Percentiles rank a stretch among this genome's conserved stretches.
These are phyloP conservation scores for Papilio helenus DNA, from an alignment of 1,140 invertebrate species.

Conservation along the genomic window DNA sequence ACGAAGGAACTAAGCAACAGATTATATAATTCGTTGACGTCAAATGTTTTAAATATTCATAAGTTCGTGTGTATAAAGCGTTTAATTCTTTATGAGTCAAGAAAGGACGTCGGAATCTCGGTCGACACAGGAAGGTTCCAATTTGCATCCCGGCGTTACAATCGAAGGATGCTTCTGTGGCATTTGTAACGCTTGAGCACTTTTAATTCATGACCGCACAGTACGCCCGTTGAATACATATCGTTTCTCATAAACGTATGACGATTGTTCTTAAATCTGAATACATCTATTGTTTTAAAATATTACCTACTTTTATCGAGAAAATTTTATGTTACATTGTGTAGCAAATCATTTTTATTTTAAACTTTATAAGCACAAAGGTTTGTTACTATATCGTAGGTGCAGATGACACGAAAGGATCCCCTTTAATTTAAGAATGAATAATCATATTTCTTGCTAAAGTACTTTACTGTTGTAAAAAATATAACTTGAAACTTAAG, in stretches of 20 bases:
- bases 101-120: slow-evolving; percentile 34
- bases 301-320: slow-evolving; percentile 19
- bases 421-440: no score
- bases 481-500: neutral
- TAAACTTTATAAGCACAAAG: neutral
- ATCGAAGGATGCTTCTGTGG: slow-evolving; percentile 74
- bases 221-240: slow-evolving; percentile 47
- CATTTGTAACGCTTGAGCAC: slow-evolving; percentile 62
- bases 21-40: neutral
- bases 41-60: slow-evolving; percentile 7
- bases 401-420: neutral
- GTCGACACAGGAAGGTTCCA: slow-evolving; percentile 57
- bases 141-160: slow-evolving; percentile 60
- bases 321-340: slow-evolving; percentile 5
- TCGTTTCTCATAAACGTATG: slow-evolving; percentile 44
- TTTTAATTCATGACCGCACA: slow-evolving; percentile 61
- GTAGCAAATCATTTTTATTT: neutral
- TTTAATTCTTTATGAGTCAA: slow-evolving; percentile 36
- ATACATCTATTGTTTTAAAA: slow-evolving; percentile 8
- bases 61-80: neutral
- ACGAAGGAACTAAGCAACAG: no score
- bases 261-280: slow-evolving; percentile 9
- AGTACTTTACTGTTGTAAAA: neutral
- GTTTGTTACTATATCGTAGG: neutral
- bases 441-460: neutral